Evolutionary conservation across 2,888 invertebrate genomes (phyloP), one percentile per base, ranked within the genome.

Genomic region (Pristionchus fissidentatus): DNA sequence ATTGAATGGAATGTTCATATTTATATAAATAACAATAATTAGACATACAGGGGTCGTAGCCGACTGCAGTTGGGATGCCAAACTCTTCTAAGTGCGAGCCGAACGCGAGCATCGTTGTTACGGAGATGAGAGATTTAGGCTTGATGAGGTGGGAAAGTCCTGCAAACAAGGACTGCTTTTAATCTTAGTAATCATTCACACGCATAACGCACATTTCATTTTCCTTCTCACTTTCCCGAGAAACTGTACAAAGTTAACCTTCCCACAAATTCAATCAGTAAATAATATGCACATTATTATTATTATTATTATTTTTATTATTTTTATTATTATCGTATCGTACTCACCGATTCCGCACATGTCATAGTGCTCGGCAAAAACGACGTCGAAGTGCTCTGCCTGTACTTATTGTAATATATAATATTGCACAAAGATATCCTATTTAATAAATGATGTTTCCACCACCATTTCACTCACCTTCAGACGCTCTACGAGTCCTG

Each of bases 311-410:
- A 26, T 52, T 52, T 52, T 5, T 15, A 52, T 22, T 4, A 10
- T 15, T 52, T 3, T 7, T 5, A 26, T 10, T 19, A 62, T 13
- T 35, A 19, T 19, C 13, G n/a, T n/a, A 41, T 38, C 10, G 19
- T 0, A 77, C 75, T 77, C 22, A 77, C 75, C 75, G 2, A 77
- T 32, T 49, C 75, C 75, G 32, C 75, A 77, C 75, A 77, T 77
- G 75, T 77, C 75, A 5, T 49, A 77, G 49, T 77, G 75, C 10
- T 77, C 75, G 1, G 46, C 49, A 41, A 77, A 49, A 32, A 77
- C 46, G 1, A 77, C 19, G 49, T 77, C 75, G 49, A 41, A 77
- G 13, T 46, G 46, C 22, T 77, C 75, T 1, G 26, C 22, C 75
- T 49, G 32, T 3, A 41, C 26, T n/a, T n/a, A 66, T n/a, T n/a